Evolutionary conservation across 2,113 vertebrate species (phyloP).

Genomic region (Clupea harengus): DNA sequence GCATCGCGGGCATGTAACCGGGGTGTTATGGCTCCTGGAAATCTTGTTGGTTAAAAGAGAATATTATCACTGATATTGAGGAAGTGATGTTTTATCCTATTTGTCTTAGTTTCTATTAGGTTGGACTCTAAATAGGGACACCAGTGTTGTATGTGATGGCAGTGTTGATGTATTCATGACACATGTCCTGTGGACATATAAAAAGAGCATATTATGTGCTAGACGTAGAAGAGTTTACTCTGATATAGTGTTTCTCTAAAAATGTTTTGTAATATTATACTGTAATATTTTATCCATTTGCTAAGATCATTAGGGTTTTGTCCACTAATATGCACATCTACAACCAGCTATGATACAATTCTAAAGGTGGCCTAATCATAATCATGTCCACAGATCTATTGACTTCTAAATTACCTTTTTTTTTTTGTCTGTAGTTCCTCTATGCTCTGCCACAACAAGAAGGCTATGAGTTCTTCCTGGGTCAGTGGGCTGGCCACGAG

Average conservation of each 20-base stretch:
- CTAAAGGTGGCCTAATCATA: neutral
- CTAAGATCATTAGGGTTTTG: too few species aligned
- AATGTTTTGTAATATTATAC: too few species aligned
- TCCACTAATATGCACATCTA: too few species aligned
- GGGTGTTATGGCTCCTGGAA: too few species aligned
- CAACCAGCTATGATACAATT: too few species aligned
- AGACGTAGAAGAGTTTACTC: neutral
- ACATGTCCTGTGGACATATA: neutral
- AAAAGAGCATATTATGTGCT: neutral
- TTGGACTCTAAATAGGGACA: neutral
- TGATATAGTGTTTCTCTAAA: too few species aligned
- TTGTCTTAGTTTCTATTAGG: neutral
- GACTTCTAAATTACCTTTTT: neutral
- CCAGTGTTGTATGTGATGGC: conserved; percentile 24
- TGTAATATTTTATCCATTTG: too few species aligned
- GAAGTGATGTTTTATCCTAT: neutral
- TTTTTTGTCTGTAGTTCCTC: conserved; percentile 77
- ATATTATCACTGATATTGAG: neutral
- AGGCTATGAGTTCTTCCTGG: conserved; percentile 94
- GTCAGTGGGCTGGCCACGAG: conserved; percentile 86
- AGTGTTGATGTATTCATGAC: conserved; percentile 17
- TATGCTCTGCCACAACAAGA: conserved; percentile 88
- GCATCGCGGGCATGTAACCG: too few species aligned
- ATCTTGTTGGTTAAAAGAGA: neutral
- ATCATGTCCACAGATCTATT: neutral